Evolutionary conservation across 30 jellyfish, hydroid and myxozoan species (phyloP), one percentile per base, ranked within the genome.

Genomic region (Hydractinia symbiolongicarpus): DNA sequence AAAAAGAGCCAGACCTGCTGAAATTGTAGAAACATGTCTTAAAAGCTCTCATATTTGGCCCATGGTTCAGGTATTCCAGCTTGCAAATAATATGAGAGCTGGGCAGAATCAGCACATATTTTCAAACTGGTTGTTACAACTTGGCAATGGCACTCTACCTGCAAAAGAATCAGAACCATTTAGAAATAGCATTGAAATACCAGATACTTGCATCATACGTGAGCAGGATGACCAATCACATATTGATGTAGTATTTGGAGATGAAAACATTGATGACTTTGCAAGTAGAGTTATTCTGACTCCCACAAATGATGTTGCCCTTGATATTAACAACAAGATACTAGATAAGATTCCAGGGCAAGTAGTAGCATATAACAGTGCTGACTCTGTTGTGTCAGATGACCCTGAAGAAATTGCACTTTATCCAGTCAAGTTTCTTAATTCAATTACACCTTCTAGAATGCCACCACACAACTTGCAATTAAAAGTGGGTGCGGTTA

Each of bases 381-480:
- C 44, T 30, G 44, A 30, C 44, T 30, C 44, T 30, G 44, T 30
- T 30, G 44, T 30, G 44, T 30, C 44, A 30, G 44, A 30, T 30
- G 44, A 30, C 44, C 44, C 44, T 30, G 44, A 30, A 30, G 44
- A 30, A 30, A 30, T 30, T 30, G 44, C 44, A 30, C 44, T 30
- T 30, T 30, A 30, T 30, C 44, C 44, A 30, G 44, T 30, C 2
- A 2, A 30, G 44, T 30, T 30, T 30, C 44, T 30, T 30, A 30
- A 30, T 30, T 30, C 44, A 30, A 30, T 30, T 30, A 30, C 44
- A 30, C 44, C 44, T 30, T 30, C 44, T 58, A 82, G 81, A 13
- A 79, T 70, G 80, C 95, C 92, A 30, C 69, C 86, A 14, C 95
- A 85, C 79, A 56, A 21, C 49, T 81, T 85, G 54, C 71, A 67